Conservation (phyloP, 2,113 vertebrate genomes). For the Gopherus evgoodei region DNA sequence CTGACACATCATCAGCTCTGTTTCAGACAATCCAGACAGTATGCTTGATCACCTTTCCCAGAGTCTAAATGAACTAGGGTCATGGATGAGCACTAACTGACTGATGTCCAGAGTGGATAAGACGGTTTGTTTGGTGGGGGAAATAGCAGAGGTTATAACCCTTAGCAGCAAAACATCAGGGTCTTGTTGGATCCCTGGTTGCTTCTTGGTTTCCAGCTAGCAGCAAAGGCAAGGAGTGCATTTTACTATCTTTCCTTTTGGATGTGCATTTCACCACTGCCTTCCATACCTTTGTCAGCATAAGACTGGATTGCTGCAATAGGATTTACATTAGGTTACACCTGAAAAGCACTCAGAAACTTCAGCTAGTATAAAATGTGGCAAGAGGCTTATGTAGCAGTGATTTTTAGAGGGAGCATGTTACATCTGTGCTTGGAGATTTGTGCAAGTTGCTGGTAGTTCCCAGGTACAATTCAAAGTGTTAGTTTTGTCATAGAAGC, state of each 20-base stretch:
- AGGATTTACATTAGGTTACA: not conserved
- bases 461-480: not conserved
- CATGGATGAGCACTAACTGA: not conserved
- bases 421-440: not conserved
- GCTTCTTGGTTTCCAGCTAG: not conserved
- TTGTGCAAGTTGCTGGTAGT: not conserved
- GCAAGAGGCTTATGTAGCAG: not conserved
- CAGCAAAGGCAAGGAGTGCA: not conserved
- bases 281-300: not conserved
- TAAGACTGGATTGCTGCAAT: not conserved
- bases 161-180: not conserved
- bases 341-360: not conserved
- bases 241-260: not conserved
- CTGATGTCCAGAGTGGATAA: not conserved
- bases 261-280: not conserved
- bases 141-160: not conserved
- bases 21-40: not conserved
- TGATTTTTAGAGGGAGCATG: not conserved
- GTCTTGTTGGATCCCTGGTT: not conserved
- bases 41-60: constrained; percentile 2
- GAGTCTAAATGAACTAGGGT: not conserved
- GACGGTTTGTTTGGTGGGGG: not conserved
- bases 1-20: not conserved
- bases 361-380: not conserved
- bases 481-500: constrained; percentile 7